Conservation (phyloP, 2,113 vertebrate species). For the Salvelinus sp. region DNA sequence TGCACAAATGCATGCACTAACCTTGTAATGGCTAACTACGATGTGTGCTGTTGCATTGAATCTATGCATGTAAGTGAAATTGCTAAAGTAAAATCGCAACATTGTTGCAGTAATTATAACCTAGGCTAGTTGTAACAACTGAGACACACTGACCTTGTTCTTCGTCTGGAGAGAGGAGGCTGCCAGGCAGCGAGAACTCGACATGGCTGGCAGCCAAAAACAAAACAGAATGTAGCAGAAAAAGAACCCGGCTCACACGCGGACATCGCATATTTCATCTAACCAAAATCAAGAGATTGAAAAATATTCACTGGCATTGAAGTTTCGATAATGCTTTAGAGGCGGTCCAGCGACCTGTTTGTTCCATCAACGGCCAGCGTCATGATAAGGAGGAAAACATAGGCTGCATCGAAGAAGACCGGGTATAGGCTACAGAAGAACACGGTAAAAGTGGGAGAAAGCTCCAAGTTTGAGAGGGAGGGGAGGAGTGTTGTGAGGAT, state of each 20-base stretch:
- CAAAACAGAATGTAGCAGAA: constrained; percentile 74
- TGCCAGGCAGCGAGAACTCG: constrained; percentile 61
- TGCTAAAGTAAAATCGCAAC: neutral
- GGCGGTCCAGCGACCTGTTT: constrained; percentile 47
- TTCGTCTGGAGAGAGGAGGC: constrained; percentile 72
- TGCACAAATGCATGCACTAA: neutral
- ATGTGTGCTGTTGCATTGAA: neutral
- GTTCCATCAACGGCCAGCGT: constrained; percentile 46
- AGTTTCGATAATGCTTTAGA: constrained; percentile 31
- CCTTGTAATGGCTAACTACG: neutral
- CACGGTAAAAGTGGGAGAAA: constrained; percentile 49
- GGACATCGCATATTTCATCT: constrained; percentile 83
- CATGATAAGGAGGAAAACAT: constrained; percentile 54
- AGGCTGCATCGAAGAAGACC: constrained; percentile 33
- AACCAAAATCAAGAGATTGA: constrained; percentile 36
- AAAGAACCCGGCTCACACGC: constrained; percentile 71
- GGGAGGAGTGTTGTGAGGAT: constrained; percentile 66
- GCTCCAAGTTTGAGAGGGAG: constrained; percentile 44
- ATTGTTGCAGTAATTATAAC: neutral
- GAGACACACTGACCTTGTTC: constrained; percentile 84
- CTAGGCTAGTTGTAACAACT: neutral
- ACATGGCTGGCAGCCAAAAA: constrained; percentile 70
- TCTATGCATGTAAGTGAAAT: neutral
- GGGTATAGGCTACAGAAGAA: constrained; percentile 36
- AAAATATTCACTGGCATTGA: constrained; percentile 46